These are phyloP conservation scores for Perca fluviatilis DNA, from an alignment of 2,113 vertebrate species.

Conservation along the genomic window DNA sequence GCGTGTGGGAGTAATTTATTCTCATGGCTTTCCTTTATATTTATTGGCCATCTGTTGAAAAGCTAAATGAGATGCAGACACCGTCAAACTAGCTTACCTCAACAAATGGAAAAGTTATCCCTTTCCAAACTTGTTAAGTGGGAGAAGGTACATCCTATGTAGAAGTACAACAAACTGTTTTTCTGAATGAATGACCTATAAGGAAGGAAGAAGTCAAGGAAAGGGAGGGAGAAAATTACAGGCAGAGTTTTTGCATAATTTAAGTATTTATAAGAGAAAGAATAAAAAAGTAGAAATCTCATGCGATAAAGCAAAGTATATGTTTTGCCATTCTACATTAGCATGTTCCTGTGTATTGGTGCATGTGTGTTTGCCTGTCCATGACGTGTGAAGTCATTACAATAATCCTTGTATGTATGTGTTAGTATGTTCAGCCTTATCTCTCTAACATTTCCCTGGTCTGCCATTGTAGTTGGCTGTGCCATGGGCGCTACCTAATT, in stretches of 20 bases:
- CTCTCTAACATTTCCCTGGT: constrained; percentile 62
- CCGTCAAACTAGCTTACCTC: constrained; percentile 11
- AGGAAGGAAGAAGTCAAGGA: neutral
- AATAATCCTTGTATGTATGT: constrained; percentile 49
- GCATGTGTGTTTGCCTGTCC: constrained; percentile 14
- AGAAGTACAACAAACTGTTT: constrained; percentile 15
- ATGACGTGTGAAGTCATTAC: constrained; percentile 51
- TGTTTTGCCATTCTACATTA: neutral
- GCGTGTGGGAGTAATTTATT: constrained; percentile 73
- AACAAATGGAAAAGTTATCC: constrained; percentile 50
- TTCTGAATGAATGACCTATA: neutral
- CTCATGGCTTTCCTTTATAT: constrained; percentile 47
- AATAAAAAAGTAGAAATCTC: neutral
- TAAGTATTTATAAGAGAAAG: neutral
- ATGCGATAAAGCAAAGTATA: neutral
- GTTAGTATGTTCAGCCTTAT: constrained; percentile 64
- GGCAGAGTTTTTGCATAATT: neutral
- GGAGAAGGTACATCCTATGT: constrained; percentile 4
- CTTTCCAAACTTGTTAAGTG: constrained; percentile 19
- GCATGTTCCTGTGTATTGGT: neutral
- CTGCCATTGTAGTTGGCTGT: constrained; percentile 60
- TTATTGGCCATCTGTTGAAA: constrained; percentile 71
- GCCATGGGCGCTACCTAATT: constrained; percentile 67
- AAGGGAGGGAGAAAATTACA: neutral
- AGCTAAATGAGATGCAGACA: constrained; percentile 43